These are phyloP conservation scores for Cacoxenus indagator DNA, from an alignment of 2,888 invertebrate genomes.

Conservation along the genomic window DNA sequence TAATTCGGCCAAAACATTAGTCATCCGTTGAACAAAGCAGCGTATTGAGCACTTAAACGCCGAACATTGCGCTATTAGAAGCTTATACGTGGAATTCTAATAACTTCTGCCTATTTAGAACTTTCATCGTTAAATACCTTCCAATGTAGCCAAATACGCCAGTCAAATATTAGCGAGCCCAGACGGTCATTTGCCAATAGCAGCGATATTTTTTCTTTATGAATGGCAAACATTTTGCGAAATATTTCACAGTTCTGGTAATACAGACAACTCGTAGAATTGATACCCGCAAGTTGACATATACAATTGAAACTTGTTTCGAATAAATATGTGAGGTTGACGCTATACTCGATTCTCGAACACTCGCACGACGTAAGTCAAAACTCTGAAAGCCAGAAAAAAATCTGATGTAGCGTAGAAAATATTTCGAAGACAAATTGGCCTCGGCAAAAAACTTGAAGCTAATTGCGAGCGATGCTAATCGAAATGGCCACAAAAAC, in stretches of 20 bases:
- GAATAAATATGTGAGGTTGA: conserved; percentile 9
- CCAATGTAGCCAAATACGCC: conserved; percentile 1
- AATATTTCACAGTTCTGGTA: not conserved
- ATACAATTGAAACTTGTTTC: conserved; percentile 5
- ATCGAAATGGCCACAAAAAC: not conserved
- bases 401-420: not conserved
- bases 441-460: not conserved
- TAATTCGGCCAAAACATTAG: too few species aligned
- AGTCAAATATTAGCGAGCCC: not conserved
- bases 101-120: not conserved
- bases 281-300: not conserved
- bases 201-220: not conserved
- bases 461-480: not conserved
- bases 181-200: not conserved
- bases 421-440: not conserved
- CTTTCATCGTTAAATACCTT: conserved; percentile 10
- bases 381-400: not conserved
- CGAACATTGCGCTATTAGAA: too few species aligned
- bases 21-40: not conserved
- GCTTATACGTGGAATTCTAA: not conserved
- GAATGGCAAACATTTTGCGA: conserved; percentile 1
- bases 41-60: not conserved
- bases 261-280: not conserved
- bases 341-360: too few species aligned
- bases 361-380: not conserved